A percentile compares a stretch with the other conserved stretches of the same genome.
Evolutionary conservation across 2,113 vertebrate genomes (phyloP).

Genomic region (Bagarius yarrelli): DNA sequence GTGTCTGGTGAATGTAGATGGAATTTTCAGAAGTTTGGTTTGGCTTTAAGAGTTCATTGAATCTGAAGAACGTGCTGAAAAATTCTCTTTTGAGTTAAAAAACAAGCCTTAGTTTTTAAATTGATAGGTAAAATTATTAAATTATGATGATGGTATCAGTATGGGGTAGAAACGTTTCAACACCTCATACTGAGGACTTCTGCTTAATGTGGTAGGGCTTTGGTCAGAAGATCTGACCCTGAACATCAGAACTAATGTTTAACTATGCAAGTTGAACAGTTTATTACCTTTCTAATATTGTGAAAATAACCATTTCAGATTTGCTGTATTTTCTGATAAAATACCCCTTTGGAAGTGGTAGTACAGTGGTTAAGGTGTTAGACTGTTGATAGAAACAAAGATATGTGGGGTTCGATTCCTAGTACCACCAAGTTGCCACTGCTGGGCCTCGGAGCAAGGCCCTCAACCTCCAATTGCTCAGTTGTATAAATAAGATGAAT

Average conservation of each 20-base stretch:
- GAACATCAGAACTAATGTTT: background rate
- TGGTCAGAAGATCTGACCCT: background rate
- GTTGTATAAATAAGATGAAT: too few relatives aligned
- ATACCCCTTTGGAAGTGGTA: too few relatives aligned
- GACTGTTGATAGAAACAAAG: too few relatives aligned
- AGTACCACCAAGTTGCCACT: too few relatives aligned
- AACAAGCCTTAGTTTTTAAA: conserved; percentile 7
- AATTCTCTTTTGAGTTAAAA: background rate
- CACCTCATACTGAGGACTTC: conserved; percentile 1
- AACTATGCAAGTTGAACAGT: background rate
- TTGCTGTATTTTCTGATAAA: background rate
- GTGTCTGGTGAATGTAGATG: background rate
- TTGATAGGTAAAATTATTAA: background rate
- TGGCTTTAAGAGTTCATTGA: background rate
- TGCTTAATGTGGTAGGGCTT: background rate
- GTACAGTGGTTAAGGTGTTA: too few relatives aligned
- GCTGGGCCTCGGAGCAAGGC: too few relatives aligned
- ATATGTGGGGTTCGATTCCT: too few relatives aligned
- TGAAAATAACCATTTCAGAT: background rate
- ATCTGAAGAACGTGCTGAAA: conserved; percentile 9
- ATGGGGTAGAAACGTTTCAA: conserved; percentile 8
- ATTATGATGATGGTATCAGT: background rate
- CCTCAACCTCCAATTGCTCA: too few relatives aligned
- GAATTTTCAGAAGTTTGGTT: background rate
- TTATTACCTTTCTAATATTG: background rate